Evolutionary conservation across 2,888 invertebrate genomes (phyloP).

Genomic region (Geotrupes spiniger): DNA sequence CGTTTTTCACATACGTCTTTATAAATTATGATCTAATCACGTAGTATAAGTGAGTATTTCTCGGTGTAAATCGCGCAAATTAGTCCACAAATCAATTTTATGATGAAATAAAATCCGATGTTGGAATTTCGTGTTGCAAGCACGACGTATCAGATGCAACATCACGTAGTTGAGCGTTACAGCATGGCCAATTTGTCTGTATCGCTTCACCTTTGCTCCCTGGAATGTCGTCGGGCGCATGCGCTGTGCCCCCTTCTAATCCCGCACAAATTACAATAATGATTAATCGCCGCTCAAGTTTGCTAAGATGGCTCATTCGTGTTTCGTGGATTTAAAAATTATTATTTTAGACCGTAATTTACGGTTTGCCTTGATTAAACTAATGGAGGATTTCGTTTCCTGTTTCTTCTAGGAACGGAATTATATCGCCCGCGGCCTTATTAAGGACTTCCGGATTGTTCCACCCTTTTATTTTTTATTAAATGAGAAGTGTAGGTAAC

Average conservation of each 20-base stretch:
- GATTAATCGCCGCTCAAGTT: constrained; percentile 10
- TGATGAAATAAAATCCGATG: constrained; percentile 28
- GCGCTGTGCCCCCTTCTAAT: neutral
- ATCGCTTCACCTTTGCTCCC: constrained; percentile 26
- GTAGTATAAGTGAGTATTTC: constrained; percentile 9
- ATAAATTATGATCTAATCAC: constrained; percentile 13
- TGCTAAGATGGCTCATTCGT: constrained; percentile 6
- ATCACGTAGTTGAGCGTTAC: constrained; percentile 29
- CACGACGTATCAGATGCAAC: constrained; percentile 28
- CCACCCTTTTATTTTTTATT: no score
- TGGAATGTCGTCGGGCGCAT: neutral
- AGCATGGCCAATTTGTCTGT: constrained; percentile 29
- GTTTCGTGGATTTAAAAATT: constrained; percentile 4
- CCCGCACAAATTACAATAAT: constrained; percentile 9
- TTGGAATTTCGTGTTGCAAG: constrained; percentile 27
- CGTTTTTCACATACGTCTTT: constrained; percentile 10
- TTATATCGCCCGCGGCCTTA: no score
- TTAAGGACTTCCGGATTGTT: no score
- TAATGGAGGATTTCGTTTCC: neutral
- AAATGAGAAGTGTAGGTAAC: no score
- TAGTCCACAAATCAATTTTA: constrained; percentile 30
- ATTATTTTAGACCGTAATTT: constrained; percentile 11
- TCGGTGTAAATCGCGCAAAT: constrained; percentile 20
- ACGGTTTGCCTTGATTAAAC: constrained; percentile 2
- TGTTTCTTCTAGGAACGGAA: neutral